A percentile compares a stretch with the other conserved stretches of the same genome.
phyloP scores from a whole-genome alignment of 1,140 invertebrate species.

The Sesamia nonagrioides region DNA sequence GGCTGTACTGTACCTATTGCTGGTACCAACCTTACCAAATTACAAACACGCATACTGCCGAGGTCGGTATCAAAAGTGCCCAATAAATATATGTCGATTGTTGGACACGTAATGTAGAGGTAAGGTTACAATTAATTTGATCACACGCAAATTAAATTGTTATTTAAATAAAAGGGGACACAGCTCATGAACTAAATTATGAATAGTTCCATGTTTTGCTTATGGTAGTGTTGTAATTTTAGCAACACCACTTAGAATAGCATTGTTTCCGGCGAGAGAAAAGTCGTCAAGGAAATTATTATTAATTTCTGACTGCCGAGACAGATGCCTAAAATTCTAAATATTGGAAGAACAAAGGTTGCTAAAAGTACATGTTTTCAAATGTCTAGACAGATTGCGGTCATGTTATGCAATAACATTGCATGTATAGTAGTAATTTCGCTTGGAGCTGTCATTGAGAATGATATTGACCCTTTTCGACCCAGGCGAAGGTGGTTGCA shows the following conservation, averaged over 20 bases:
- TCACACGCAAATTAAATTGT: not conserved
- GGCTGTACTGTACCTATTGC: slow-evolving; percentile 20
- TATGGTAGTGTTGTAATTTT: too few species aligned
- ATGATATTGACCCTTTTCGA: slow-evolving; percentile 61
- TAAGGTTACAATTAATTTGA: slow-evolving; percentile 25
- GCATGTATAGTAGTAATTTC: slow-evolving; percentile 55
- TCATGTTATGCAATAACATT: slow-evolving; percentile 47
- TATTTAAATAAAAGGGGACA: not conserved
- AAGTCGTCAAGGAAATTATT: not conserved
- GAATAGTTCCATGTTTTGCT: too few species aligned
- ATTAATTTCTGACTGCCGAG: too few species aligned
- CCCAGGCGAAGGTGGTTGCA: slow-evolving; percentile 29
- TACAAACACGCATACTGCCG: slow-evolving; percentile 35
- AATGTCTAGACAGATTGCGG: slow-evolving; percentile 41
- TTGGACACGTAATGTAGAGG: slow-evolving; percentile 12
- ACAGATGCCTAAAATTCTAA: not conserved
- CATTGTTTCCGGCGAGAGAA: not conserved
- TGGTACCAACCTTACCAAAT: slow-evolving; percentile 2
- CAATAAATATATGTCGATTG: slow-evolving; percentile 34
- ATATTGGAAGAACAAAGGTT: slow-evolving; percentile 8
- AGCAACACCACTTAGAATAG: too few species aligned
- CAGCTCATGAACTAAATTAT: not conserved
- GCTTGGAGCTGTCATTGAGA: slow-evolving; percentile 28
- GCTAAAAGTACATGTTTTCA: slow-evolving; percentile 6
- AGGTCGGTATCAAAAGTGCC: slow-evolving; percentile 26